Evolutionary conservation across 2,888 invertebrate species (phyloP), one percentile per base, ranked within the genome.

Genomic region (Teinopalpus imperialis): DNA sequence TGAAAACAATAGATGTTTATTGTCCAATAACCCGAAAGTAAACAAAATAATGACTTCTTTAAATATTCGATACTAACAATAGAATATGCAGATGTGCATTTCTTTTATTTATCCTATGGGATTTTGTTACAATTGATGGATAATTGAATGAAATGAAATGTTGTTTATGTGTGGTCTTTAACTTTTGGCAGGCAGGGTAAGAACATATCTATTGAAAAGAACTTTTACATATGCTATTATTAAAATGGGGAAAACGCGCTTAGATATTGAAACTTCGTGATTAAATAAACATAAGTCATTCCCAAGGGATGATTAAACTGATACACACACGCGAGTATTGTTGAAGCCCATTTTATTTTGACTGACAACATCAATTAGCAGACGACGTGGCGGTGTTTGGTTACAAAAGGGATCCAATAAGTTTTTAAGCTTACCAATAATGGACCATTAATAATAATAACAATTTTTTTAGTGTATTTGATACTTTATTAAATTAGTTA

Each of bases 321-420:
- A 65, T 54, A 56, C 55, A 52, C 49, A 48, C 54, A 46, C 48
- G 53, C 48, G 52, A 35, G 29, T 40, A 10, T 35, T 46, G 44
- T 46, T 36, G 39, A 63, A 58, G 63, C 66, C 66, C 69, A 68
- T 76, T 80, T 69, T 76, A 79, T 81, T 66, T 73, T 81, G 82
- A 87, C 74, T 88, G 87, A 86, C 87, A 82, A 81, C 78, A 80
- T 85, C 87, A 87, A 88, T 88, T 88, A 88, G 79, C 70, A 69
- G 62, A 77, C 77, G 82, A 81, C 82, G 71, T 61, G 62, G 73
- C 80, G 86, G 87, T 79, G 71, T 85, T 64, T 57, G 51, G 59
- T 88, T 88, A 81, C 87, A 86, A 83, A 85, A 20, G 79, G 76
- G 75, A 66, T 66, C 62, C 58, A 69, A 69, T 74, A 72, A 64